Conservation (phyloP, 2,888 invertebrate genomes). For the Papilio elwesi region DNA sequence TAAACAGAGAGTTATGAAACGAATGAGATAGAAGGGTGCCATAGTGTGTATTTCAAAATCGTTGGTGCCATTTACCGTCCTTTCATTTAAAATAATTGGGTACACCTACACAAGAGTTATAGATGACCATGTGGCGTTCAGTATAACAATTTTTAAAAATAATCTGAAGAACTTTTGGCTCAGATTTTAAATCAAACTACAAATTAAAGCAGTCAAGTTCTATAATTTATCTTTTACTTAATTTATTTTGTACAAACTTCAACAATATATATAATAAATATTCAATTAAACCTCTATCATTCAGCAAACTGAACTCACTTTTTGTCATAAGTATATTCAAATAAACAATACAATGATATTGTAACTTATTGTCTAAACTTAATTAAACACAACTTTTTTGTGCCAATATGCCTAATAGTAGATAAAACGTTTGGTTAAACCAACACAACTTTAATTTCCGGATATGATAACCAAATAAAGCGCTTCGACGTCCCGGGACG, state of each 20-base stretch:
- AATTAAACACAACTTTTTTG: slow-evolving; percentile 85
- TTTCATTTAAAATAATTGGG: too few relatives aligned
- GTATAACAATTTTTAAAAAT: too few relatives aligned
- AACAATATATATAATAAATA: slow-evolving; percentile 80
- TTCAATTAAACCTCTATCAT: slow-evolving; percentile 85
- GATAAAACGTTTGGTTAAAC: slow-evolving; percentile 80
- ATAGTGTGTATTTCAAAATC: too few relatives aligned
- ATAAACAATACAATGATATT: slow-evolving; percentile 81
- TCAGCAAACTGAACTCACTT: slow-evolving; percentile 85
- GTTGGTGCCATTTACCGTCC: too few relatives aligned
- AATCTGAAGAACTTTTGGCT: too few relatives aligned
- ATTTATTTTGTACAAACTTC: slow-evolving; percentile 86
- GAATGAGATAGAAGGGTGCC: too few relatives aligned
- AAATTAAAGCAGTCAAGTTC: slow-evolving; percentile 83
- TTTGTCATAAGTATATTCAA: slow-evolving; percentile 82
- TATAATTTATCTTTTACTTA: slow-evolving; percentile 85
- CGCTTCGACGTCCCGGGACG: slow-evolving; percentile 45
- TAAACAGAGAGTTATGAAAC: too few relatives aligned
- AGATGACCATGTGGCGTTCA: too few relatives aligned
- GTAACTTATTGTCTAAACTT: slow-evolving; percentile 85
- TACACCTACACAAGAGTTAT: too few relatives aligned
- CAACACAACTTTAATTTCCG: slow-evolving; percentile 59
- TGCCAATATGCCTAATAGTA: slow-evolving; percentile 84
- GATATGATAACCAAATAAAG: slow-evolving; percentile 49
- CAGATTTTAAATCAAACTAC: slow-evolving; percentile 63